These are phyloP conservation scores for Dicranocentrus wangi DNA, from an alignment of 2,888 invertebrate species.

Conservation along the genomic window DNA sequence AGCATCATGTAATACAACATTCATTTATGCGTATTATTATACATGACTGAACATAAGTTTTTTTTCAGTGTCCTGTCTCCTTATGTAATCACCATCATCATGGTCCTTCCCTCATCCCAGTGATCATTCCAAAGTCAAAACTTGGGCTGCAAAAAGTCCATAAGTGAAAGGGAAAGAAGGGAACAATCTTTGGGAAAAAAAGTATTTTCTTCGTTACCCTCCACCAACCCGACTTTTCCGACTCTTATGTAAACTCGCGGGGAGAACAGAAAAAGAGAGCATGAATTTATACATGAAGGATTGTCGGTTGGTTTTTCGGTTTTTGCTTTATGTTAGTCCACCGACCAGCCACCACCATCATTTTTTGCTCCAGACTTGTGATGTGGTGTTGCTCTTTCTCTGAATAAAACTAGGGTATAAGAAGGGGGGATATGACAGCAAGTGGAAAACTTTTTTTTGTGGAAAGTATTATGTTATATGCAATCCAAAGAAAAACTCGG, in stretches of 20 bases:
- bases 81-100: slow-evolving; percentile 21
- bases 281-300: slow-evolving; percentile 38
- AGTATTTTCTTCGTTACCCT: not conserved
- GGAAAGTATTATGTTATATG: not conserved
- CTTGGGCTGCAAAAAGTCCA: not conserved
- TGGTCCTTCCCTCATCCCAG: not conserved
- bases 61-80: slow-evolving; percentile 9
- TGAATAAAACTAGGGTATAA: not conserved
- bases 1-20: slow-evolving; percentile 22
- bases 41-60: slow-evolving; percentile 26
- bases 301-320: slow-evolving; percentile 5
- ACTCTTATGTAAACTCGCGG: not conserved
- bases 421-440: slow-evolving; percentile 19
- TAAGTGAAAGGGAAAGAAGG: slow-evolving; percentile 4
- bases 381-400: slow-evolving; percentile 16
- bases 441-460: slow-evolving; percentile 25
- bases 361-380: not conserved
- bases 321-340: not conserved
- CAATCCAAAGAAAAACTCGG: slow-evolving; percentile 4
- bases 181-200: slow-evolving; percentile 8
- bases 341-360: not conserved
- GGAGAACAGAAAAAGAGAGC: not conserved
- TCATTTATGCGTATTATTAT: slow-evolving; percentile 37
- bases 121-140: not conserved
- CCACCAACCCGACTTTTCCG: not conserved